Evolutionary conservation across 1,140 invertebrate genomes (phyloP).

Genomic region (Papilio glaucus): DNA sequence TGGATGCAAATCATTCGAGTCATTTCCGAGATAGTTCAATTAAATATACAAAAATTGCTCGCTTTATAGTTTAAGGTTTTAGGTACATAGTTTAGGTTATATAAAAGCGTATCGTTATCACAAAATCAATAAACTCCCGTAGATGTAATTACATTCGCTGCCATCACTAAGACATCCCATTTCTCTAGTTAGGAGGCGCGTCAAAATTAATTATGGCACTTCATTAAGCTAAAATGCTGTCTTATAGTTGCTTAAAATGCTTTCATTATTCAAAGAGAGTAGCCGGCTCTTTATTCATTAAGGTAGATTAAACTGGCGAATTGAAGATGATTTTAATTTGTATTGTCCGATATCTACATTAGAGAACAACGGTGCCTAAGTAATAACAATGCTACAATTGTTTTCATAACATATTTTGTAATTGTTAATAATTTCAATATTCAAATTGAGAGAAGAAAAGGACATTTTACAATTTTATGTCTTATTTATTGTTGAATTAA

Average conservation of each 20-base stretch:
- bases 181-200: constrained; percentile 57
- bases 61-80: too few species aligned
- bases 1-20: too few species aligned
- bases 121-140: constrained; percentile 51
- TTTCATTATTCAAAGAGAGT: constrained; percentile 57
- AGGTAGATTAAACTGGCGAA: constrained; percentile 13
- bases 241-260: constrained; percentile 65
- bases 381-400: too few species aligned
- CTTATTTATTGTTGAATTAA: too few species aligned
- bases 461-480: too few species aligned
- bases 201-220: constrained; percentile 72
- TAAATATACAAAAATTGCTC: too few species aligned
- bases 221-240: constrained; percentile 72
- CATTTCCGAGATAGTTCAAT: too few species aligned
- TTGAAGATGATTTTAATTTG: background rate
- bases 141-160: constrained; percentile 58
- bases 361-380: background rate
- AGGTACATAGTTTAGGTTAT: background rate
- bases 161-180: constrained; percentile 49
- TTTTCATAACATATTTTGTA: too few species aligned
- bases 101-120: background rate
- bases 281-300: constrained; percentile 53
- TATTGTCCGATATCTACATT: background rate
- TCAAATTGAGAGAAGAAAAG: too few species aligned
- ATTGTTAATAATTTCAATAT: too few species aligned